These are phyloP conservation scores for Oncorhynchus clarkii DNA, from an alignment of 2,113 vertebrate genomes.

Conservation along the genomic window DNA sequence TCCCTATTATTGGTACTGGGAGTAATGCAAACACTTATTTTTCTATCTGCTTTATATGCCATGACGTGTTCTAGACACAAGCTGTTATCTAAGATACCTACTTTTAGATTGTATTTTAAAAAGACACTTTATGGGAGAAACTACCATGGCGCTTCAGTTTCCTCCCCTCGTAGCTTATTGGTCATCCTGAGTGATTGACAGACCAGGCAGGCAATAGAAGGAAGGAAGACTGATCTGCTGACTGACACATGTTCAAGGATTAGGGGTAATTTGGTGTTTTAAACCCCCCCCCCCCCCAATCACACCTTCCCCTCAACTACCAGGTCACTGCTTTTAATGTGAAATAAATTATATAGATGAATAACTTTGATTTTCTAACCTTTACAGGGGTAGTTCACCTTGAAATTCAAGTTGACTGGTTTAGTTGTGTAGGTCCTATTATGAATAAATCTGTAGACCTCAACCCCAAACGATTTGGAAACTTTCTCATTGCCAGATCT, in stretches of 20 bases:
- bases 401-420: neutral
- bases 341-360: neutral
- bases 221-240: neutral
- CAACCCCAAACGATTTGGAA: no score
- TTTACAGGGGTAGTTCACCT: neutral
- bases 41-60: constrained; percentile 39
- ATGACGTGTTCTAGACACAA: constrained; percentile 61
- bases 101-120: constrained; percentile 25
- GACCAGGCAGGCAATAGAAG: constrained; percentile 3
- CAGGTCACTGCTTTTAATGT: constrained; percentile 50
- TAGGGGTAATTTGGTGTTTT: neutral
- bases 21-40: neutral
- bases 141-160: constrained; percentile 37
- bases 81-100: constrained; percentile 9
- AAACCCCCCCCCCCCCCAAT: neutral
- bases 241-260: neutral
- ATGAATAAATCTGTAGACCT: no score
- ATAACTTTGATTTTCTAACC: constrained; percentile 10
- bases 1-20: constrained; percentile 12
- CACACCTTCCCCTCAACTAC: constrained; percentile 14
- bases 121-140: constrained; percentile 44
- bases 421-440: neutral
- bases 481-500: no score
- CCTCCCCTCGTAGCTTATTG: constrained; percentile 25
- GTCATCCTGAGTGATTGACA: constrained; percentile 23